Percentiles rank a stretch among this genome's conserved stretches.
phyloP scores from a whole-genome alignment of 1,140 invertebrate genomes.

The Ceratoteleas bidentatus region DNA sequence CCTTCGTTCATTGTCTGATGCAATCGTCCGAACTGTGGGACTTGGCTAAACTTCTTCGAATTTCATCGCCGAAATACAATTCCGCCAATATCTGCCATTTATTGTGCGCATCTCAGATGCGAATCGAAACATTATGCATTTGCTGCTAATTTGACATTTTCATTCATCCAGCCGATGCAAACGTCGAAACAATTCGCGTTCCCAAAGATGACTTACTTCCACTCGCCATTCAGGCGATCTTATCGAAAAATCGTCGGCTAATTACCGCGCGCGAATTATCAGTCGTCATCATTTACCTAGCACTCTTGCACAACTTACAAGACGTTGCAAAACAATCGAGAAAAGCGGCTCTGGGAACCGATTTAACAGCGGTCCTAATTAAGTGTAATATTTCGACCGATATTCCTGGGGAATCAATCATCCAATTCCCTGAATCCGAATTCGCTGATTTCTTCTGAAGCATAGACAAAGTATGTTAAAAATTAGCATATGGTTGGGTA shows the following conservation, averaged over 20 bases:
- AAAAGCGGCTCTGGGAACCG: constrained; percentile 55
- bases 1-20: not conserved
- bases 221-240: not conserved
- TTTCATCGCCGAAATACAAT: no score
- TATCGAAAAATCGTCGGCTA: constrained; percentile 40
- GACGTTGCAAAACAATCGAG: constrained; percentile 63
- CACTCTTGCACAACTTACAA: constrained; percentile 49
- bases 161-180: no score
- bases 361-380: constrained; percentile 58
- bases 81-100: not conserved
- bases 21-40: constrained; percentile 21
- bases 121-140: constrained; percentile 13
- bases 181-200: not conserved
- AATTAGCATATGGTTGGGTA: no score
- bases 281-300: constrained; percentile 59
- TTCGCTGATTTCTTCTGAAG: not conserved
- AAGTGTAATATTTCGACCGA: constrained; percentile 48
- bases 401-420: constrained; percentile 41
- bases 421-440: not conserved
- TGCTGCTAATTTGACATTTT: no score
- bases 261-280: constrained; percentile 54
- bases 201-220: constrained; percentile 6
- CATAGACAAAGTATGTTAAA: no score
- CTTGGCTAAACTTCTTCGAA: constrained; percentile 30
- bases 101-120: constrained; percentile 10